Evolutionary conservation across 2,888 invertebrate genomes (phyloP).

Genomic region (Sesia bembeciformis): DNA sequence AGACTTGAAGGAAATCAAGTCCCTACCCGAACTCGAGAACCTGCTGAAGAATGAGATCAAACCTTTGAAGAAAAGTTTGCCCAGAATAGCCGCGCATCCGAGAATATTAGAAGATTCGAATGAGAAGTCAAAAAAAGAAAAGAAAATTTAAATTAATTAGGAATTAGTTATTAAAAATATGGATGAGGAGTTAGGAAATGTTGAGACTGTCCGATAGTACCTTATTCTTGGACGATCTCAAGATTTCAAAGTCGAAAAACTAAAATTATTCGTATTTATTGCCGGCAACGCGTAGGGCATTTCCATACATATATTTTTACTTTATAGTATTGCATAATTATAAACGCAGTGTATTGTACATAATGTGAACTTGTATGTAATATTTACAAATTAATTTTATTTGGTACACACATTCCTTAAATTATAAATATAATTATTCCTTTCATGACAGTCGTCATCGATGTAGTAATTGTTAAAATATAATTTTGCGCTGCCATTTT

Average conservation of each 20-base stretch:
- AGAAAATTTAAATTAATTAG: conserved; percentile 7
- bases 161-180: conserved; percentile 1
- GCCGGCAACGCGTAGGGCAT: neutral
- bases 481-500: conserved; percentile 12
- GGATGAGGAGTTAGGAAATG: conserved; percentile 23
- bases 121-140: conserved; percentile 16
- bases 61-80: conserved; percentile 31
- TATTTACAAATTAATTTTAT: conserved; percentile 27
- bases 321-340: too few species aligned
- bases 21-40: conserved; percentile 46
- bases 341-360: conserved; percentile 5
- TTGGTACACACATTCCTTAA: conserved; percentile 1
- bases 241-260: conserved; percentile 32
- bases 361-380: conserved; percentile 33
- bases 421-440: neutral
- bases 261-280: conserved; percentile 3
- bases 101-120: conserved; percentile 34
- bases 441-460: neutral
- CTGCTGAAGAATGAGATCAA: conserved; percentile 55
- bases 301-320: too few species aligned
- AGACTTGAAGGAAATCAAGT: conserved; percentile 56
- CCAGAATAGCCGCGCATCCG: conserved; percentile 40
- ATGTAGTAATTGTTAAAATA: conserved; percentile 3
- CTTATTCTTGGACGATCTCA: conserved; percentile 61
- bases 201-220: conserved; percentile 61